Conservation (phyloP, 2,888 invertebrate genomes). For the Abrostola tripartita region DNA sequence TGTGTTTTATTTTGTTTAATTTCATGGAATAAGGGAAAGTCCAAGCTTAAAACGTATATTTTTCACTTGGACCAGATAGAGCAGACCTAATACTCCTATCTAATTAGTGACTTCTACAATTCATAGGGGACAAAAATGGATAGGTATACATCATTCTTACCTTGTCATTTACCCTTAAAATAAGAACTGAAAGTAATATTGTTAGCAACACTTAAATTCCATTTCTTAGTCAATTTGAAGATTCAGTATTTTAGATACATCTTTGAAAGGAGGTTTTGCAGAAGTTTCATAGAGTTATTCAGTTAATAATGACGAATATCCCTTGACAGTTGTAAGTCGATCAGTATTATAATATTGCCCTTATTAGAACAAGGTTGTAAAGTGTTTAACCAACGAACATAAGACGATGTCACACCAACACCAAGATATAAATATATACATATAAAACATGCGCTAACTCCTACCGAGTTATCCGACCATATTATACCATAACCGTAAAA, state of each 20-base stretch:
- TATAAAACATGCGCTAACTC: constrained; percentile 69
- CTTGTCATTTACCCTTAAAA: constrained; percentile 39
- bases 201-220: constrained; percentile 22
- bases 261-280: constrained; percentile 12
- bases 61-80: neutral
- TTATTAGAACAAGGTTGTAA: constrained; percentile 55
- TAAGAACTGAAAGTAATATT: constrained; percentile 38
- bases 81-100: neutral
- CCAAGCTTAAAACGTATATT: neutral
- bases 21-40: no score
- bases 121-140: constrained; percentile 4
- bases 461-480: constrained; percentile 44
- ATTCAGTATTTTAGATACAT: constrained; percentile 4
- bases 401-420: constrained; percentile 86
- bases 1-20: no score
- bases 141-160: constrained; percentile 28
- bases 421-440: constrained; percentile 68
- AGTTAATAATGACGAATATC: constrained; percentile 26
- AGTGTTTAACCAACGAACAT: constrained; percentile 59
- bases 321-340: constrained; percentile 8
- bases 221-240: constrained; percentile 35
- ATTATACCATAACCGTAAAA: constrained; percentile 69
- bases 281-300: constrained; percentile 9
- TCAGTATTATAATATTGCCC: constrained; percentile 30
- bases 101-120: neutral